phyloP scores from a whole-genome alignment of 1,140 invertebrate species.

The Lineus longissimus region DNA sequence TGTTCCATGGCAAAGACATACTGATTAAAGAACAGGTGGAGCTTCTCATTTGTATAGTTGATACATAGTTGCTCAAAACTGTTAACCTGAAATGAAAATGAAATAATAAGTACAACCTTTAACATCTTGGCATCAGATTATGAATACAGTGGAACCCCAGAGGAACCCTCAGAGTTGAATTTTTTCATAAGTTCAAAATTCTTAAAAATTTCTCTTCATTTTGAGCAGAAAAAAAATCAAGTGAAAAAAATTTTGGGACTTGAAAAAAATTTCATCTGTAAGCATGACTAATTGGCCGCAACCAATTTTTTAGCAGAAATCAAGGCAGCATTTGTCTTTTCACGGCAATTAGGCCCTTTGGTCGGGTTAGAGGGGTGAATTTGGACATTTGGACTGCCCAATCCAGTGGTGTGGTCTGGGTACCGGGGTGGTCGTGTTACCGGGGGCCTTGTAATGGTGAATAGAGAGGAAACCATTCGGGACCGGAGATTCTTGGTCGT shows the following conservation, averaged over 20 bases:
- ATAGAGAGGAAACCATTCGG: too few species aligned
- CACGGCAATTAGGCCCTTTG: too few species aligned
- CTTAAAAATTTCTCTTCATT: too few species aligned
- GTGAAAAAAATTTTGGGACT: not conserved
- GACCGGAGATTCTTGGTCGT: too few species aligned
- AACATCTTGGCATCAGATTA: not conserved
- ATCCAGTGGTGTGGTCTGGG: too few species aligned
- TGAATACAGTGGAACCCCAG: not conserved
- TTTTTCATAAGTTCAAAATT: not conserved
- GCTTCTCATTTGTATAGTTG: slow-evolving; percentile 99
- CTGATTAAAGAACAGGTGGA: slow-evolving; percentile 99
- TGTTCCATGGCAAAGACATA: slow-evolving; percentile 99
- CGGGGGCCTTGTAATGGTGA: too few species aligned
- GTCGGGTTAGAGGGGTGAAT: too few species aligned
- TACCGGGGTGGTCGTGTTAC: too few species aligned
- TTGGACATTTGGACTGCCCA: too few species aligned
- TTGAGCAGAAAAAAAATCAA: not conserved
- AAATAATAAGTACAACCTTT: not conserved
- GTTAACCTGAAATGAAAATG: slow-evolving; percentile 64
- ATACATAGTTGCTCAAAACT: slow-evolving; percentile 99
- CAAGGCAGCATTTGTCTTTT: too few species aligned
- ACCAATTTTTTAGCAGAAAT: too few species aligned
- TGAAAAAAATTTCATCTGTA: not conserved
- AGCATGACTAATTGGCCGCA: too few species aligned
- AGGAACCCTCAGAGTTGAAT: not conserved